These are phyloP conservation scores for Ophion costatus DNA, from an alignment of 2,888 invertebrate species.

Conservation along the genomic window DNA sequence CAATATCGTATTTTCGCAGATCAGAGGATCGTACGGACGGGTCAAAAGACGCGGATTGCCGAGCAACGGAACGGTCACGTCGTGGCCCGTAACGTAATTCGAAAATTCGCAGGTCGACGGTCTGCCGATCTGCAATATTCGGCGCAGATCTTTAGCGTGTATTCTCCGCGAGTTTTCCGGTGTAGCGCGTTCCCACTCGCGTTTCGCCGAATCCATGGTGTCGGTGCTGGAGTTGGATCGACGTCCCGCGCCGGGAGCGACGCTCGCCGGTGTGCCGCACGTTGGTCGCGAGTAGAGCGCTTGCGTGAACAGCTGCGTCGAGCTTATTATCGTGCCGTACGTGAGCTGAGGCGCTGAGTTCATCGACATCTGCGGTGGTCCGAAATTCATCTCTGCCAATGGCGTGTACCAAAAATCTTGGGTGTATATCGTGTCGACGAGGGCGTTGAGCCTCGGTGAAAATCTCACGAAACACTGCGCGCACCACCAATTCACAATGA, in stretches of 20 bases:
- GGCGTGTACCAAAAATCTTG: constrained; percentile 82
- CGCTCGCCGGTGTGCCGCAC: constrained; percentile 9
- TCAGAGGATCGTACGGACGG: constrained; percentile 81
- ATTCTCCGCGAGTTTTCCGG: constrained; percentile 79
- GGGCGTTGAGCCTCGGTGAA: constrained; percentile 79
- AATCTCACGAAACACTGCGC: constrained; percentile 80
- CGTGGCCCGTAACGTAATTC: constrained; percentile 77
- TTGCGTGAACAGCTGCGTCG: constrained; percentile 81
- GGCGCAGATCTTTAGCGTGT: constrained; percentile 79
- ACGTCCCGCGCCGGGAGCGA: constrained; percentile 13
- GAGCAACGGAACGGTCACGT: constrained; percentile 78
- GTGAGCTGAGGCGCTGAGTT: constrained; percentile 80
- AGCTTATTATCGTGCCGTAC: constrained; percentile 81
- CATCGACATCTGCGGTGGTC: constrained; percentile 82
- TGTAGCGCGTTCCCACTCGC: constrained; percentile 81
- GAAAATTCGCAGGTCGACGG: constrained; percentile 71
- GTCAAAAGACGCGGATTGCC: constrained; percentile 80
- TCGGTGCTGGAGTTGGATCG: constrained; percentile 66
- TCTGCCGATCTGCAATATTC: constrained; percentile 74
- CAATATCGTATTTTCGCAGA: constrained; percentile 82
- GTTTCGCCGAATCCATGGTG: constrained; percentile 80
- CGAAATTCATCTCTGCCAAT: constrained; percentile 82
- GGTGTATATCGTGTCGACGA: constrained; percentile 81
- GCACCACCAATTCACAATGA: constrained; percentile 81
- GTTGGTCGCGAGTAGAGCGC: constrained; percentile 77